phyloP scores from a whole-genome alignment of 1,140 invertebrate species.

The Epicauta chinensis region DNA sequence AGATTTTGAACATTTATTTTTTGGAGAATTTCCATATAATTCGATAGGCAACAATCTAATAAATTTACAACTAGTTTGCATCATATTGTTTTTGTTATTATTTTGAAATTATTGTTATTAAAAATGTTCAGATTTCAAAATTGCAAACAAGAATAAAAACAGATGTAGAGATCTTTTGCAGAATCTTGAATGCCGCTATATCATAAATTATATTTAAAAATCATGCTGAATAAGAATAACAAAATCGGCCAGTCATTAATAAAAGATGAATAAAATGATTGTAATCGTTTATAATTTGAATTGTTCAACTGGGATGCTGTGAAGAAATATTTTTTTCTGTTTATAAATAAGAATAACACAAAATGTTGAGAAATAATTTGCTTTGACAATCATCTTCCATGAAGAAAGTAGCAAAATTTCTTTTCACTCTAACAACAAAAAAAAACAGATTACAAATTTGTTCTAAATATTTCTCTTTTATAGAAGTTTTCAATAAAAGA shows the following conservation, averaged over 20 bases:
- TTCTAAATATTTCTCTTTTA: too few species aligned
- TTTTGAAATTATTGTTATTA: conserved; percentile 7
- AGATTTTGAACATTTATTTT: neutral
- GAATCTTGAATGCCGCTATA: neutral
- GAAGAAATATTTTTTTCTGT: neutral
- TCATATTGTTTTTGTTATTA: neutral
- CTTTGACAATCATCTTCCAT: neutral
- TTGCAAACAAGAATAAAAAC: conserved; percentile 3
- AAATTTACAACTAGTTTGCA: too few species aligned
- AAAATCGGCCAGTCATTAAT: conserved; percentile 6
- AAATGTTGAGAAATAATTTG: neutral
- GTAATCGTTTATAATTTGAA: neutral
- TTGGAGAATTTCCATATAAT: neutral
- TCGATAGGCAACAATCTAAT: too few species aligned
- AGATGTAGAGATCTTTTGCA: too few species aligned
- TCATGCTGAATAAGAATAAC: conserved; percentile 11
- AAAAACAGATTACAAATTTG: too few species aligned
- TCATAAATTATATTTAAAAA: conserved; percentile 5
- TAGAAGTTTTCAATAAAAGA: too few species aligned
- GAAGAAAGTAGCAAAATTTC: neutral
- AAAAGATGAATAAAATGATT: neutral
- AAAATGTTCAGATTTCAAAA: conserved; percentile 8
- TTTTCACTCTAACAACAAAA: neutral
- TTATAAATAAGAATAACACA: neutral
- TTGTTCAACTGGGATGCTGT: neutral